Evolutionary conservation across 2,888 invertebrate genomes (phyloP), one percentile per base, ranked within the genome.

Genomic region (Mythimna impura): DNA sequence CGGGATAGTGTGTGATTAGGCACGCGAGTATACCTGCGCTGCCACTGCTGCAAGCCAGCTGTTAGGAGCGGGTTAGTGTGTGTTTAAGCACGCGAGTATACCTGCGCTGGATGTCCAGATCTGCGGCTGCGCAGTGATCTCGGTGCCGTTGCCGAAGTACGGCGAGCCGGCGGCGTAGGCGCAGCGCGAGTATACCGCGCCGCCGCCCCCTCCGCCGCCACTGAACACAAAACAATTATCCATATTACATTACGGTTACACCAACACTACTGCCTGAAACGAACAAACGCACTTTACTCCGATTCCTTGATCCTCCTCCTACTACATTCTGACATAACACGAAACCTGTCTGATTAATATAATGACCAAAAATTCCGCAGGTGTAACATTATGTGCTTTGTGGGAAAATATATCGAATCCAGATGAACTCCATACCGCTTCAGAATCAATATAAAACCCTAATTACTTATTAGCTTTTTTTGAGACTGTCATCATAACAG

Each of bases 91-190:
- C 1, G 47, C 2, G 6, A 14, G 36, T 52, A 43, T 81, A 94
- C 94, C 94, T 84, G 93, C 90, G 71, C 90, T 89, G 54, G 93
- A 85, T 73, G 89, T 89, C 95, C 95, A 95, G 67, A 94, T 89
- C 86, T 93, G 94, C 61, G 91, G 75, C 84, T 93, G 94, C 63
- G 91, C 75, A 52, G 81, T 70, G 64, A 91, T 87, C 71, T 91
- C 92, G 4, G 87, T 78, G 75, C 91, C 91, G 79, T 89, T 89
- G 74, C 89, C 80, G 90, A 94, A 95, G 92, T 95, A 95, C 6
- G 94, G 92, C 58, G 95, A 91, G 73, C 92, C 86, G 78, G 89
- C 81, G 30, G 88, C 69, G 91, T 94, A 94, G 14, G 89, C 86
- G 88, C 94, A 94, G 70, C 94, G 93, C 57, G 92, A 73, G 89